Evolutionary conservation across 2,113 vertebrate genomes (phyloP), one percentile per base, ranked within the genome.

Genomic region (Poeciliopsis prolifica): DNA sequence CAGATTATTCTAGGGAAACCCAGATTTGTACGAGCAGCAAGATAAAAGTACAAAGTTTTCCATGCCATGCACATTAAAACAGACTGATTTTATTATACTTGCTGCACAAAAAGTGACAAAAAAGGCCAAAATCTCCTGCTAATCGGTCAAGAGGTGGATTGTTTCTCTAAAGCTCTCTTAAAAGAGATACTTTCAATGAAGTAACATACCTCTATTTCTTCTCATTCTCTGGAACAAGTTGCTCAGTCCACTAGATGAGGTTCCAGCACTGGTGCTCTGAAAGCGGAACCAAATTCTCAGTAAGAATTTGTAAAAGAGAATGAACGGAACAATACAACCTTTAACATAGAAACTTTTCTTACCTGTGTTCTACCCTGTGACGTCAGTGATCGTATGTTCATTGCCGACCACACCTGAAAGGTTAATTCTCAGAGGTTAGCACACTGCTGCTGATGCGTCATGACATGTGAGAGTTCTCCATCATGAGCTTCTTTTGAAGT

Each of bases 361-460:
- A 68, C 65, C n/a, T 4, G 15, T 48, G 65, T 68, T 26, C 65
- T 48, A 10, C 65, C 26, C 37, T 68, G 37, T 26, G 65, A 68
- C 2, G 37, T 29, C 40, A 44, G 65, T 29, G 65, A 29, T 13
- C 5, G 15, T 44, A 68, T 44, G 17, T 1, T 10, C 28, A 68
- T 17, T 28, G 26, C 65, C 29, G 65, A 68, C 15, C n/a, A 37
- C 65, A 68, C 65, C 65, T 68, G 37, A 44, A 68, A 44, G n/a
- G 19, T 40, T 22, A 65, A 35, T 65, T 31, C 30, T 19, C 29
- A 24, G 13, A 65, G 9, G 6, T 65, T 65, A 35, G 31, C 35
- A 5, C 8, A 65, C 17, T 48, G 17, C 17, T 48, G 5, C 17
- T 19, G 6, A 19, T 7, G 4, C 5, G 3, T 58, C 22, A 58